Evolutionary conservation across 2,113 vertebrate genomes (phyloP).

Genomic region (Vidua chalybeata): DNA sequence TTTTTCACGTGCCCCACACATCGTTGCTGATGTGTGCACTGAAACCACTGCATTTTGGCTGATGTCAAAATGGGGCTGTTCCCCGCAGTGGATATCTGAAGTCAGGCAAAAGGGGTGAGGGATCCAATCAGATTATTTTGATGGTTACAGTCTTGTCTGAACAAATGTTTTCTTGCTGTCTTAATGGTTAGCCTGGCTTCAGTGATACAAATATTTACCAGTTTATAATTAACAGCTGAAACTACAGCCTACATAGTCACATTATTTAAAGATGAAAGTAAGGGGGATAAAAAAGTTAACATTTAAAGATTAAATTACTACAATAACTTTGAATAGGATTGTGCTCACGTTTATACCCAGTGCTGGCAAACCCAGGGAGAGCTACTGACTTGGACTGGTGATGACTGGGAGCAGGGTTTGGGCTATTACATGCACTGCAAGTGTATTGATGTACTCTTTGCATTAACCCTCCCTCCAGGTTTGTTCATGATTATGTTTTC

Average conservation of each 20-base stretch:
- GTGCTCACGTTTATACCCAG: conserved; percentile 10
- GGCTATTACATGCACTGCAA: background rate
- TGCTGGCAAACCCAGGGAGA: background rate
- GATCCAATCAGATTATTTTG: conserved; percentile 61
- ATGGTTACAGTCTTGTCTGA: conserved; percentile 61
- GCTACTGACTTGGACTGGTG: background rate
- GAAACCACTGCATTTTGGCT: background rate
- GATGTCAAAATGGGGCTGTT: background rate
- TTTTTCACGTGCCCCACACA: background rate
- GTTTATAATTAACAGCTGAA: conserved; percentile 61
- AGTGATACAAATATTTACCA: conserved; percentile 48
- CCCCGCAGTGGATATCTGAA: background rate
- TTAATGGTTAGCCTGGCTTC: conserved; percentile 40
- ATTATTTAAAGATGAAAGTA: conserved; percentile 64
- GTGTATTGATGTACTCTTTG: background rate
- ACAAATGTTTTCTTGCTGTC: conserved; percentile 46
- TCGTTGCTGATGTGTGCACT: background rate
- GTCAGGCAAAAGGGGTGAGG: background rate
- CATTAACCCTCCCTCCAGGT: conserved; percentile 69
- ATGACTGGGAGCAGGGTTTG: background rate
- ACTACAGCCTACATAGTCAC: conserved; percentile 55
- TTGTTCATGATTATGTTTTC: conserved; percentile 94
- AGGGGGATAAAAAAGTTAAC: conserved; percentile 33
- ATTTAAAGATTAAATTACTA: conserved; percentile 44
- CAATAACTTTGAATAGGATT: conserved; percentile 7